A percentile compares a stretch with the other conserved stretches of the same genome.
Evolutionary conservation across 2,113 vertebrate species (phyloP).

Genomic region (Corythoichthys haematopterus): DNA sequence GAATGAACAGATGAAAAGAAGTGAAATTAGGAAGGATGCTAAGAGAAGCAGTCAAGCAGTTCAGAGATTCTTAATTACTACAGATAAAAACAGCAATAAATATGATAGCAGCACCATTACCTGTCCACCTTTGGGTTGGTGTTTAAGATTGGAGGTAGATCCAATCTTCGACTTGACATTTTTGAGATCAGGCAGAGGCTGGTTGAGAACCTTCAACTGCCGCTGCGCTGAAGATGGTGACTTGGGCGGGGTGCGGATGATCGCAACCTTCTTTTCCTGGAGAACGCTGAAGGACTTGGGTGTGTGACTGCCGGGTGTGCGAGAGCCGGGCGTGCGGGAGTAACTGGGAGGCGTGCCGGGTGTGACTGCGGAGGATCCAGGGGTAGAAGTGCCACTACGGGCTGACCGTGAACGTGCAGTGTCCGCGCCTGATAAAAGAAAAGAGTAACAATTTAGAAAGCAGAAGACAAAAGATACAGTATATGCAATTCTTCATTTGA

Average conservation of each 20-base stretch:
- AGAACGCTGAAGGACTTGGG: slow-evolving; percentile 88
- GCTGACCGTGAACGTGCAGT: slow-evolving; percentile 83
- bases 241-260: slow-evolving; percentile 92
- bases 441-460: background rate
- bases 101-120: slow-evolving; percentile 62
- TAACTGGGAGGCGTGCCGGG: slow-evolving; percentile 91
- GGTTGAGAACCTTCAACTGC: slow-evolving; percentile 88
- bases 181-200: slow-evolving; percentile 90
- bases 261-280: slow-evolving; percentile 92
- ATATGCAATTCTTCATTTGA: slow-evolving; percentile 2
- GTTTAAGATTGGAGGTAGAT: slow-evolving; percentile 88
- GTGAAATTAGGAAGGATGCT: background rate
- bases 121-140: slow-evolving; percentile 93
- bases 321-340: slow-evolving; percentile 87
- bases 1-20: background rate
- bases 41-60: background rate
- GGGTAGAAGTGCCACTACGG: slow-evolving; percentile 89
- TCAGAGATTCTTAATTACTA: background rate
- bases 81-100: background rate
- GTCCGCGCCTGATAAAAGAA: slow-evolving; percentile 74
- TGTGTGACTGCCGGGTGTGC: slow-evolving; percentile 89
- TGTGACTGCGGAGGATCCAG: slow-evolving; percentile 87
- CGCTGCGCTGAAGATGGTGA: slow-evolving; percentile 86
- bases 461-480: slow-evolving; percentile 4
- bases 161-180: slow-evolving; percentile 94